Evolutionary conservation across 2,113 vertebrate species (phyloP), one percentile per base, ranked within the genome.

Genomic region (Meriones unguiculatus): DNA sequence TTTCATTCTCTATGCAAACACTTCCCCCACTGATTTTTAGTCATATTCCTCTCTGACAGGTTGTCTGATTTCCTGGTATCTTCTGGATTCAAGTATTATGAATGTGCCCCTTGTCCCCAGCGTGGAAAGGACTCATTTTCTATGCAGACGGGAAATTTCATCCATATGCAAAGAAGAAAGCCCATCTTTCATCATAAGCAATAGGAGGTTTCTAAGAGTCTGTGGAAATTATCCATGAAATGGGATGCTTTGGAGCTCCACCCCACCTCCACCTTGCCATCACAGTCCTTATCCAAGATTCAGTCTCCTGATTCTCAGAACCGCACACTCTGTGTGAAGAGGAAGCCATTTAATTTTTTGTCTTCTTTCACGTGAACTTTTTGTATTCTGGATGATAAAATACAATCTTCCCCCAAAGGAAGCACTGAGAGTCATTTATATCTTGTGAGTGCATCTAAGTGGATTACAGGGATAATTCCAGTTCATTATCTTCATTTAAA

Each of bases 1-100:
- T 89, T 81, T 91, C 70, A 96, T 95, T 98, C 96, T 93, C 73
- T 28, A 97, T 98, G 97, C 98, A 98, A 98, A 98, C 97, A 88
- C 95, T 94, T 97, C 93, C 73, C 72, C 54, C 89, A 89, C 98
- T 98, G 98, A 97, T 98, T 96, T 98, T 96, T 95, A 97, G 97
- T 97, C 96, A 62, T 97, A 41, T 92, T 92, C 97, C 65, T 97
- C 96, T 98, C 84, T 97, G 98, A 97, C 97, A 98, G 97, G 92
- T 94, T 98, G 97, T 98, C 98, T 98, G 75, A 88, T 98, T 98
- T 97, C 95, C 98, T 91, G 89, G 82, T 91, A 92, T 95, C 94
- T 97, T 97, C 94, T 0, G 0, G 2, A 94, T 97, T 77, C 0
- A 80, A 97, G 88, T 25, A 1, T 13, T 12, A 52, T 38, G 92